Evolutionary conservation across 2,888 invertebrate species (phyloP), one percentile per base, ranked within the genome.

Genomic region (Coremacera marginata): DNA sequence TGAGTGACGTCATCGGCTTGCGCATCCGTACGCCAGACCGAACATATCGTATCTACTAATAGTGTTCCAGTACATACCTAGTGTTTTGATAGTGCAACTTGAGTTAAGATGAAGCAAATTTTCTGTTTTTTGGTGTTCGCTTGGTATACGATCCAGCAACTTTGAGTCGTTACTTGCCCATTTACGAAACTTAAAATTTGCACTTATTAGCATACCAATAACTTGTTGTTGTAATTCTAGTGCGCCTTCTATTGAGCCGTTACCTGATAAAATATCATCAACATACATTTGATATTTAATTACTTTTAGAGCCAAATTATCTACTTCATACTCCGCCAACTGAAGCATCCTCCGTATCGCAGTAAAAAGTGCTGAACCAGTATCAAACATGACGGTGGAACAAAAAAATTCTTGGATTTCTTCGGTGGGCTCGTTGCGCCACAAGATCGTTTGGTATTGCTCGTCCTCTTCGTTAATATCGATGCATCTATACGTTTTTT

Each of bases 401-500:
- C 73, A 73, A 31, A 14, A 63, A n/a, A 9, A 63, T 25, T 63
- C 63, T 65, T 65, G n/a, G n/a, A 62, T 44, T 57, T 31, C n/a
- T 11, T 73, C 1, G 5, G 5, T 11, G 19, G 11, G 19, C 14
- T 63, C 22, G 5, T 76, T 63, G n/a, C 71, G 63, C 16, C 75
- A 77, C 8, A 77, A 37, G 19, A 77, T 73, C 16, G 75, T 74
- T 19, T 75, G 77, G 72, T 75, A 75, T 22, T 77, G 76, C 0
- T 51, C 65, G 19, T 79, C 77, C 25, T 75, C 51, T 3, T 27
- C 51, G 25, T 63, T 70, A 22, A 80, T 68, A 7, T 77, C 73
- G 14, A 75, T 78, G n/a, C 71, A 62, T 4, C 76, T 27, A 34
- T 76, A 81, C 77, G 80, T n/a, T 80, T 63, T 82, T 80, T 34